Conservation (phyloP, 2,797 vertebrate genomes). For the Phrynocephalus vlangalii region DNA sequence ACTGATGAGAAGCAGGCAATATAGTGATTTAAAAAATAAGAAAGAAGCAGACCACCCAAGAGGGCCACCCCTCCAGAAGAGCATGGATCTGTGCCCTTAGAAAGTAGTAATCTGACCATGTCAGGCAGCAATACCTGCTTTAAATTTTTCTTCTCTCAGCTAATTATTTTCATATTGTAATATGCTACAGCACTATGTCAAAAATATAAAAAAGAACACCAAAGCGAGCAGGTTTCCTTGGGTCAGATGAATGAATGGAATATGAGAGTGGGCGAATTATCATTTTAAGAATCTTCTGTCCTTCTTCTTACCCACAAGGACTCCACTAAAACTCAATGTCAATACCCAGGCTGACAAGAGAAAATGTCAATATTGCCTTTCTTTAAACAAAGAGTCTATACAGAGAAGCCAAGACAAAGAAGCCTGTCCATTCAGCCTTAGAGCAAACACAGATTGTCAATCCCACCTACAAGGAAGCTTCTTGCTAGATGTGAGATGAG, state of each 20-base stretch:
- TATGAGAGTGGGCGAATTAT: not conserved
- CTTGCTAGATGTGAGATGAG: not conserved
- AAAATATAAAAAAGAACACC: not conserved
- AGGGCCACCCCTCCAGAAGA: not conserved
- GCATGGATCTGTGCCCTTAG: not conserved
- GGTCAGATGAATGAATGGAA: not conserved
- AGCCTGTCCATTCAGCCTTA: not conserved
- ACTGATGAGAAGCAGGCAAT: not conserved
- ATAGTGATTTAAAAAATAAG: not conserved
- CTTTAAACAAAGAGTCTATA: not conserved
- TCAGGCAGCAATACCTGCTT: slow-evolving; percentile 7
- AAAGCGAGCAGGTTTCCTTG: not conserved
- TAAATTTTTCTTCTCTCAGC: not conserved
- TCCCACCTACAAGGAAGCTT: not conserved
- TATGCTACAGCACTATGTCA: not conserved
- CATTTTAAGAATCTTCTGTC: not conserved
- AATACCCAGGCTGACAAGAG: not conserved
- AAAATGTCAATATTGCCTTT: not conserved
- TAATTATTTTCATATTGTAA: not conserved
- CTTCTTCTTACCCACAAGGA: not conserved
- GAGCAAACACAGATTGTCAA: not conserved
- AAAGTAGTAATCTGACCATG: not conserved
- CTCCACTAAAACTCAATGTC: not conserved
- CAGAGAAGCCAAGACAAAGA: slow-evolving; percentile 19
- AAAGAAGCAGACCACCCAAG: not conserved